phyloP scores from a whole-genome alignment of 2,888 invertebrate genomes.

The Abscondita cerata region DNA sequence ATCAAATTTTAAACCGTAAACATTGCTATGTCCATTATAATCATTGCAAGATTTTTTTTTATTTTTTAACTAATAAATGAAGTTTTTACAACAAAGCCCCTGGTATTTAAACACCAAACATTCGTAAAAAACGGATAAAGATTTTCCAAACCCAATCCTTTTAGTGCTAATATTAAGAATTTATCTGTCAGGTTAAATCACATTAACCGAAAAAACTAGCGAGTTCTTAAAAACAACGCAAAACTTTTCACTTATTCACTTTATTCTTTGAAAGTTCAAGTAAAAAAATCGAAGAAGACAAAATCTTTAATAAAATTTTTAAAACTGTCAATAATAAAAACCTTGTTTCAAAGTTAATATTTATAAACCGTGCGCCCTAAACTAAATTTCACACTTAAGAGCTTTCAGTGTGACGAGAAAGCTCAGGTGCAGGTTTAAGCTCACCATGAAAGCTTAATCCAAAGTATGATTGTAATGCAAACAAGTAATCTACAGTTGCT shows the following conservation, averaged over 20 bases:
- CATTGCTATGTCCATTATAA: too few species aligned
- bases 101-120: too few species aligned
- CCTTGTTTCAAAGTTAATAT: neutral
- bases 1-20: too few species aligned
- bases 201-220: slow-evolving; percentile 16
- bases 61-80: too few species aligned
- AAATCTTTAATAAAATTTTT: too few species aligned
- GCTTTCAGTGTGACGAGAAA: slow-evolving; percentile 31
- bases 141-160: too few species aligned
- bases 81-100: too few species aligned
- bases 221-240: slow-evolving; percentile 16
- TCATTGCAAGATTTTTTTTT: too few species aligned
- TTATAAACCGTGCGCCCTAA: neutral
- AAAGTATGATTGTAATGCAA: slow-evolving; percentile 36
- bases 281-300: neutral
- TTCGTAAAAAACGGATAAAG: too few species aligned
- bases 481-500: slow-evolving; percentile 35
- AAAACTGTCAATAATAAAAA: too few species aligned
- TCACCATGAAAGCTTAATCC: slow-evolving; percentile 34
- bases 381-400: slow-evolving; percentile 28
- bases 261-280: slow-evolving; percentile 2
- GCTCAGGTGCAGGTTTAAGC: slow-evolving; percentile 32
- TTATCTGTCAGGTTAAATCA: slow-evolving; percentile 28
- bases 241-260: slow-evolving; percentile 18
- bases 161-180: slow-evolving; percentile 14